Base-by-base conservation (phyloP, 2,797 vertebrate species). In the Poecilia wingei region DNA sequence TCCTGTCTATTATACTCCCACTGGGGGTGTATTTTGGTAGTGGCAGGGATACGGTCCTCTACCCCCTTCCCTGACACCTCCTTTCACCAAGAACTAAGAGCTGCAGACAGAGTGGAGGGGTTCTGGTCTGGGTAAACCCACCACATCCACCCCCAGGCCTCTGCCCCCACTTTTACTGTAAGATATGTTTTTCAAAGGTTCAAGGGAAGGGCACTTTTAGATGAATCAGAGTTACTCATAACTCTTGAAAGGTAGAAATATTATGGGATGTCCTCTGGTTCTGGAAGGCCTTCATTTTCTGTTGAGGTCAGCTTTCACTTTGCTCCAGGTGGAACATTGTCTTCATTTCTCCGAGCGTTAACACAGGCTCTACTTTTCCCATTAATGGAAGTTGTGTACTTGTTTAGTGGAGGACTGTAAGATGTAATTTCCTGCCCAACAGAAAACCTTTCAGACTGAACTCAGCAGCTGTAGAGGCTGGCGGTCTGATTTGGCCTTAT, bases 21-120 rank as follows among this genome's bases (percentile, higher is more conserved):
- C 88, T 87, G 91, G 93, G 92, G 88, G 89, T 91, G 93, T 95
- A 94, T 94, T 95, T 95, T 88, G 92, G 86, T 86, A 89, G 87
- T 95, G 94, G 95, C 95, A 94, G 94, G 92, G 95, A 95, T 95
- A 95, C 91, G 92, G 93, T 53, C 91, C 91, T 89, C 92, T 88
- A 92, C 89, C 87, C 86, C 91, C 82, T 74, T 79, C 82, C 76
- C 73, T 86, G 85, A 51, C 49, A 51, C 22, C 22, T 53, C 51
- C 51, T 77, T 74, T 79, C 70, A 51, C 76, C 86, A 84, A 86
- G 87, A 83, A 89, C 90, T 94, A 90, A 94, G 94, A 92, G 86
- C 88, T 90, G 89, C 78, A 90, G 91, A 93, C 89, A 90, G 87
- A 82, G 89, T 81, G 87, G 87, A 89, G 88, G 92, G 89, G 82